Evolutionary conservation across 2,113 vertebrate genomes (phyloP).

Genomic region (Albula glossodonta): DNA sequence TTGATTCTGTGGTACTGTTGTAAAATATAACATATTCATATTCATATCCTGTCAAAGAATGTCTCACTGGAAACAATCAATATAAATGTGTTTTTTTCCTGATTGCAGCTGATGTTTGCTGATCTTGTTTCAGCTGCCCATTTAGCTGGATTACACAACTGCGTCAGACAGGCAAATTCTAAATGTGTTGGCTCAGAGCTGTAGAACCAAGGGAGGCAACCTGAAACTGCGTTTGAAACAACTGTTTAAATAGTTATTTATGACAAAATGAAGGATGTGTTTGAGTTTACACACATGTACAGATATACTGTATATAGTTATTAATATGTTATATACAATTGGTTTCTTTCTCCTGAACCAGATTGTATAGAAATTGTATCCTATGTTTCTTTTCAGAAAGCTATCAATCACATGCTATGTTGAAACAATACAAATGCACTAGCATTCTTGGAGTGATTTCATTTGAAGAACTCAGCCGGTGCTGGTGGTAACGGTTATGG

Average conservation of each 20-base stretch:
- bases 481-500: no score
- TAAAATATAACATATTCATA: conserved; percentile 49
- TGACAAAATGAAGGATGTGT: neutral
- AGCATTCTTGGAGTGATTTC: neutral
- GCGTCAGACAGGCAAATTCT: neutral
- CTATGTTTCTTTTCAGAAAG: neutral
- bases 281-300: neutral
- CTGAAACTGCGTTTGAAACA: no score
- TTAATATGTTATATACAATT: no score
- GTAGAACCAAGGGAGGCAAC: conserved; percentile 35
- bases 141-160: neutral
- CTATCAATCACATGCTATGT: neutral
- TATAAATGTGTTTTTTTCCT: conserved; percentile 55
- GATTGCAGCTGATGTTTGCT: conserved; percentile 34
- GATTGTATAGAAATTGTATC: no score
- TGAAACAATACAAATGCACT: neutral
- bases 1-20: conserved; percentile 50
- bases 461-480: neutral
- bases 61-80: conserved; percentile 48
- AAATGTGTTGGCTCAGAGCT: conserved; percentile 22
- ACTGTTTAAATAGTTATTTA: no score
- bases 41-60: conserved; percentile 38
- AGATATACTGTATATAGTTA: neutral
- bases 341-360: no score
- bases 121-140: conserved; percentile 43